phyloP scores from a whole-genome alignment of 2,113 vertebrate species.

The Pteronura brasiliensis region DNA sequence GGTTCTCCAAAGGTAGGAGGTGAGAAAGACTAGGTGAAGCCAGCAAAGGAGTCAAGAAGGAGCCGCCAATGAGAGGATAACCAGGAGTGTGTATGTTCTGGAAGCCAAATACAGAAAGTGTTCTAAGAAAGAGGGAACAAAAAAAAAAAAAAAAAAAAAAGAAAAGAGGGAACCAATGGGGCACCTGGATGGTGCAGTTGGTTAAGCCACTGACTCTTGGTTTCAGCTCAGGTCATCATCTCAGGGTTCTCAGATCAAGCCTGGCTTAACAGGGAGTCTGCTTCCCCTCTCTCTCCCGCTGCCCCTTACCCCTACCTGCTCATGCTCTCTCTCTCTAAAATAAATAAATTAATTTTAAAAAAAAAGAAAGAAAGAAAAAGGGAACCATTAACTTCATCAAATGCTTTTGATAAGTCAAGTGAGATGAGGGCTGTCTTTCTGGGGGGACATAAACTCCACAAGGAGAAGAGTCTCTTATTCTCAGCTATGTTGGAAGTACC shows the following conservation, averaged over 20 bases:
- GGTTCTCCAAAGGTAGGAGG: neutral
- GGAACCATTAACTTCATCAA: neutral
- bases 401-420: neutral
- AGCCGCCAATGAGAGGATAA: neutral
- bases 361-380: neutral
- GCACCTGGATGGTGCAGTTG: neutral
- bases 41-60: neutral
- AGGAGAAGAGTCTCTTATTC: neutral
- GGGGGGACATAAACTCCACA: neutral
- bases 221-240: neutral
- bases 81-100: neutral
- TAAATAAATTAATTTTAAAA: neutral
- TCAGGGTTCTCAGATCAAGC: neutral
- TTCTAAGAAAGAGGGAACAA: neutral
- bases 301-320: neutral
- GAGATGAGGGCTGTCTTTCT: neutral
- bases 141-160: too few species aligned
- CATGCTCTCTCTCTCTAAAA: neutral
- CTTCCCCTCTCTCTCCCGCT: neutral
- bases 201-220: neutral
- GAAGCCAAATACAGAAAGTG: neutral
- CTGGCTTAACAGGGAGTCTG: neutral
- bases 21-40: neutral
- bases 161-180: neutral
- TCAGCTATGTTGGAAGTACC: neutral